phyloP scores from a whole-genome alignment of 2,888 invertebrate species.

The Cantharis rufa region DNA sequence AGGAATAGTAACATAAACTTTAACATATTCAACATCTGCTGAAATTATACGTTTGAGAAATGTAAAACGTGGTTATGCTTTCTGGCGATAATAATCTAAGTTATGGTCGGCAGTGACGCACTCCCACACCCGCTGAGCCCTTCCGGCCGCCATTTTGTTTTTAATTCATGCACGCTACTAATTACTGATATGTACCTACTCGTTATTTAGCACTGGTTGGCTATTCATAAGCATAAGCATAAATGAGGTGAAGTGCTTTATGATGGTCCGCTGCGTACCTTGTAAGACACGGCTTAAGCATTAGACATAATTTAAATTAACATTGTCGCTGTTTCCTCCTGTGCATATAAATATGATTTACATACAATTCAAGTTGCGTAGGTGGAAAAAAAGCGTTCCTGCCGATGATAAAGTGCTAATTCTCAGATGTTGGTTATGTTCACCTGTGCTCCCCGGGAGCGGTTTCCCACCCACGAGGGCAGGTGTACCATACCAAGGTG shows the following conservation, averaged over 20 bases:
- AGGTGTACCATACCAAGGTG: conserved; percentile 31
- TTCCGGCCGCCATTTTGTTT: conserved; percentile 54
- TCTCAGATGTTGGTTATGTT: conserved; percentile 36
- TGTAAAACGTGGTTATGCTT: conserved; percentile 51
- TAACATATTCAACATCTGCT: conserved; percentile 54
- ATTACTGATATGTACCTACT: conserved; percentile 41
- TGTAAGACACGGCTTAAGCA: conserved; percentile 44
- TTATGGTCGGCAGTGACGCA: conserved; percentile 54
- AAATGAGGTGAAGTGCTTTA: conserved; percentile 32
- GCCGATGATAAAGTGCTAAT: conserved; percentile 43
- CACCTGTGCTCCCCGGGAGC: conserved; percentile 40
- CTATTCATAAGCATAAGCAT: conserved; percentile 32
- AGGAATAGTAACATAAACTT: conserved; percentile 44
- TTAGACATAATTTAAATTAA: conserved; percentile 40
- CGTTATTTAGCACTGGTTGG: conserved; percentile 36
- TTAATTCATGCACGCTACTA: conserved; percentile 48
- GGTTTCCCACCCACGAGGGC: conserved; percentile 39
- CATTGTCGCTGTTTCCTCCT: conserved; percentile 31
- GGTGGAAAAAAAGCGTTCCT: conserved; percentile 38
- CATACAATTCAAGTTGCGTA: conserved; percentile 40
- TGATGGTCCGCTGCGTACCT: conserved; percentile 37
- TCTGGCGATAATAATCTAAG: conserved; percentile 53
- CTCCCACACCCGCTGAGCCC: conserved; percentile 54
- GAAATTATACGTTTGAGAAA: conserved; percentile 53
- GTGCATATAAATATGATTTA: conserved; percentile 39